Base-by-base conservation (phyloP, 37 sponge, comb jelly and placozoan species). In the Cliona cf. orientalis region DNA sequence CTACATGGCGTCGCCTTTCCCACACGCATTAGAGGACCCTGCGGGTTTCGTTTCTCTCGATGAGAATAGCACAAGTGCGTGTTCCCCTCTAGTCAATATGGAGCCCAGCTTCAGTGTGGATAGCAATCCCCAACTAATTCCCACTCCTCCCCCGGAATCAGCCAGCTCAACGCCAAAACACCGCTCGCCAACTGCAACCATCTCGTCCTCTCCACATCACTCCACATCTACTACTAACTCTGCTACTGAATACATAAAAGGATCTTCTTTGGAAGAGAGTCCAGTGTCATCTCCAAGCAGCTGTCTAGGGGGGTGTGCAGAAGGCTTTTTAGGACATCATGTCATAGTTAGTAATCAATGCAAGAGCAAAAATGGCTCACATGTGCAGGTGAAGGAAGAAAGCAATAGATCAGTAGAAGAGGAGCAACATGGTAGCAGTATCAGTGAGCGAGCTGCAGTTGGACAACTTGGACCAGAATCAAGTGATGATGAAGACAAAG, bases 211-310 rank as follows among this genome's bases (percentile, higher is more conserved):
- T 7, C 67, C 67, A 7, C 46, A 44, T 11, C 46, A 37, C 23
- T 11, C 71, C 5, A 17, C 45, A 36, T 14, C 46, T 71, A 38
- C 46, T 4, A 45, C 19, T 2, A 44, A 19, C 5, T 45, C 31
- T 66, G 34, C 67, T n/a, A 22, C 26, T n/a, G 63, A 33, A 9
- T 67, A 69, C 42, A 38, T 59, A 6, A 69, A 57, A 68, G 55
- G 75, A 43, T 66, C 57, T 2, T 83, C 84, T 11, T 31, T 74
- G 4, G 84, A 74, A 43, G 67, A 49, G 34, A 71, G 61, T 3
- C 81, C 81, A 22, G 42, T 70, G 5, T 81, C 87, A 19, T 87
- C 87, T 56, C 83, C 89, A 9, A 76, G 63, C 43, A 69, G 55
- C 58, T 74, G 19, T 11, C 17, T 49, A 17, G 17, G 4, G 39